These are phyloP conservation scores for Diglossa brunneiventris DNA, from an alignment of 2,113 vertebrate genomes.

Conservation along the genomic window DNA sequence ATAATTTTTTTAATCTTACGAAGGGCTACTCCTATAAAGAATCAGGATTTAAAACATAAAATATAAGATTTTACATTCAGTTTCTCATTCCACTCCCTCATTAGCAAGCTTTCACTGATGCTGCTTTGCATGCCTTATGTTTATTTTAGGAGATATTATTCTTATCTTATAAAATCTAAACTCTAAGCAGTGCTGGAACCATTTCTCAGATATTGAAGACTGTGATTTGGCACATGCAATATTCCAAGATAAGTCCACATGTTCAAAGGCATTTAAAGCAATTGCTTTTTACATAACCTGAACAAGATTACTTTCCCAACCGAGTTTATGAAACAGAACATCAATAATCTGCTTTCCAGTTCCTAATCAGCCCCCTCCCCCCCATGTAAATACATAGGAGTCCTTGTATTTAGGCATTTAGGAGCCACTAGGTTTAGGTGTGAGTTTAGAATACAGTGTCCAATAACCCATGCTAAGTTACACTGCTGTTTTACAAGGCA, in stretches of 20 bases:
- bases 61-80: neutral
- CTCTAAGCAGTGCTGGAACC: neutral
- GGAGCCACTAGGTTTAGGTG: neutral
- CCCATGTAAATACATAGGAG: neutral
- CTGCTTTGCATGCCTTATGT: neutral
- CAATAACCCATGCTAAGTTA: neutral
- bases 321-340: neutral
- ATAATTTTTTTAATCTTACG: neutral
- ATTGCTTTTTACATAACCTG: neutral
- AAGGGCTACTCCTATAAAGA: neutral
- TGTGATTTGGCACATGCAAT: neutral
- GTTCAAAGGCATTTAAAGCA: neutral
- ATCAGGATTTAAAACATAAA: neutral
- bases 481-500: neutral
- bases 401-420: neutral
- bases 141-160: constrained; percentile 39
- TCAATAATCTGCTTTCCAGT: neutral
- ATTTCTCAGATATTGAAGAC: constrained; percentile 2
- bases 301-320: neutral
- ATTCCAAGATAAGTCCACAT: neutral
- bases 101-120: neutral
- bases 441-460: neutral
- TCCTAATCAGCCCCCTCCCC: neutral
- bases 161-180: constrained; percentile 16
- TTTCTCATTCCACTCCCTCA: constrained; percentile 6